These are phyloP conservation scores for Perithous albicinctus DNA, from an alignment of 2,888 invertebrate species.

Conservation along the genomic window DNA sequence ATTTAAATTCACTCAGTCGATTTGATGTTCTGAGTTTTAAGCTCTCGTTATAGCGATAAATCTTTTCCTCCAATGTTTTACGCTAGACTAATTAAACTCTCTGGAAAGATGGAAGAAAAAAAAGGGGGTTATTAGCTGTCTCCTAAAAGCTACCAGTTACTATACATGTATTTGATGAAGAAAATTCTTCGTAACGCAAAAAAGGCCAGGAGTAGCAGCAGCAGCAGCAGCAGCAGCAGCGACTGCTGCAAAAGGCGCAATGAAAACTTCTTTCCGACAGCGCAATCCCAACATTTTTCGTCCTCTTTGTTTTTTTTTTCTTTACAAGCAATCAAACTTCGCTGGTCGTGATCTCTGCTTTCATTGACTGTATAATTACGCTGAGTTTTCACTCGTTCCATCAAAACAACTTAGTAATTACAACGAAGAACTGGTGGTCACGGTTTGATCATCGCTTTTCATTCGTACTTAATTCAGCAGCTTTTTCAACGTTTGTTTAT, in stretches of 20 bases:
- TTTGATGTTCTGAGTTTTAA: not conserved
- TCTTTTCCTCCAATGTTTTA: conserved; percentile 23
- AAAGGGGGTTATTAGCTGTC: conserved; percentile 51
- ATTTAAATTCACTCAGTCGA: conserved; percentile 7
- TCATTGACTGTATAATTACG: conserved; percentile 29
- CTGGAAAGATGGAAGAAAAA: conserved; percentile 38
- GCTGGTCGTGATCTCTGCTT: not conserved
- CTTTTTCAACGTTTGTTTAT: too few relatives aligned
- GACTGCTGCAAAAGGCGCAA: not conserved
- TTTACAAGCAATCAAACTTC: conserved; percentile 58
- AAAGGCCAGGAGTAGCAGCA: conserved; percentile 24
- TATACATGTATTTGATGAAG: conserved; percentile 10
- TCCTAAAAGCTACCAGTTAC: not conserved
- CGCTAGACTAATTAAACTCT: conserved; percentile 3
- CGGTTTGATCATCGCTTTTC: conserved; percentile 14
- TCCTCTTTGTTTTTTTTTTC: conserved; percentile 8
- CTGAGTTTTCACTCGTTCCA: conserved; percentile 3
- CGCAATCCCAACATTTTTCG: conserved; percentile 12
- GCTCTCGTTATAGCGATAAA: conserved; percentile 25
- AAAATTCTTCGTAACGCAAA: conserved; percentile 12
- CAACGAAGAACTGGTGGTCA: not conserved
- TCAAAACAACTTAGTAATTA: conserved; percentile 53
- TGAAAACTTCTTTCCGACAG: conserved; percentile 51
- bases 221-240: not conserved
- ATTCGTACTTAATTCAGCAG: conserved; percentile 8